Evolutionary conservation across 2,888 invertebrate species (phyloP), one percentile per base, ranked within the genome.

Genomic region (Pristionchus maxplancki): DNA sequence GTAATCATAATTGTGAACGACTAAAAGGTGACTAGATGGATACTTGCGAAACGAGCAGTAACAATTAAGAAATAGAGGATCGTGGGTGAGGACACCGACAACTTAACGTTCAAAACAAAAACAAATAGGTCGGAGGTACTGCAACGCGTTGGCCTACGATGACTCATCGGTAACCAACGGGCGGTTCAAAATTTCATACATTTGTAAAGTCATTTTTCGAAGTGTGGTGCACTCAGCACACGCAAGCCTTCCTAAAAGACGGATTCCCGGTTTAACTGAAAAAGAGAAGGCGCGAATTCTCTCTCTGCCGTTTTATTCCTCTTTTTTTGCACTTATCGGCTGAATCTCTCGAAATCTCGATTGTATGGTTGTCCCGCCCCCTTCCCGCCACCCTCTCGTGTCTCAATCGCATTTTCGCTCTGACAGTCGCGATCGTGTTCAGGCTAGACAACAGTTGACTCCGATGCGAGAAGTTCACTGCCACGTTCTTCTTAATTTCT

Each of bases 261-360:
- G n/a, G n/a, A n/a, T n/a, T n/a, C n/a, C n/a, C n/a, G n/a, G n/a
- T n/a, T n/a, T n/a, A n/a, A n/a, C n/a, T n/a, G n/a, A n/a, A n/a
- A n/a, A n/a, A n/a, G n/a, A n/a, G n/a, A n/a, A n/a, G n/a, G n/a
- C 74, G 74, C 74, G 34, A 67, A 67, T 74, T 40, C 74, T 74
- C 74, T 74, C 3, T 74, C 74, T 74, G 74, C 74, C 40, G 71
- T 40, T 74, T 74, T 24, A 40, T 74, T 37, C 74, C 74, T 40
- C 74, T 24, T 74, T 20, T 37, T 74, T 37, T 74, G 74, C 24
- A 20, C 74, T 74, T 74, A 74, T 74, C 74, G 74, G 74, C 20
- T 37, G 74, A 74, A 40, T 74, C 74, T 40, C 74, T 74, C 74
- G 24, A 74, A 74, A 74, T 37, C 74, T 20, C 74, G 74, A 74